phyloP scores from a whole-genome alignment of 2,113 vertebrate genomes.

The Pithys albifrons region DNA sequence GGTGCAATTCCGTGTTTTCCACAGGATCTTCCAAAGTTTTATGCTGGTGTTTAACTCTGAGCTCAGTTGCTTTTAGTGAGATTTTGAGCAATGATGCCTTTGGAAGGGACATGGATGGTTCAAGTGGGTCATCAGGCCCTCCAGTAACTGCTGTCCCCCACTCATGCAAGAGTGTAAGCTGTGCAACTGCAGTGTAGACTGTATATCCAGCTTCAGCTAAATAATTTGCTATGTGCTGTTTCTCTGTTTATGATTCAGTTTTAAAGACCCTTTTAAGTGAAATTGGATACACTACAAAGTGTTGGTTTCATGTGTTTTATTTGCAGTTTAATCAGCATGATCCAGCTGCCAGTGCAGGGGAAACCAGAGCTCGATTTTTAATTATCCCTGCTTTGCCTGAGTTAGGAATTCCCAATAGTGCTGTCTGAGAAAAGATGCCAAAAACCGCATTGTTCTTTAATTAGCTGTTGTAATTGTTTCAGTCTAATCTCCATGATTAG shows the following conservation, averaged over 20 bases:
- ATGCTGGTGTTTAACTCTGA: not conserved
- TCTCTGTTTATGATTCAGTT: constrained; percentile 75
- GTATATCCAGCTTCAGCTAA: constrained; percentile 58
- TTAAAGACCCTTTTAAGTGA: constrained; percentile 78
- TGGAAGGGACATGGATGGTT: not conserved
- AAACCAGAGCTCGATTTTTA: constrained; percentile 76
- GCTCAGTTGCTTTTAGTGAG: not conserved
- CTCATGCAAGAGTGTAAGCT: not conserved
- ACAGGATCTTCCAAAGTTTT: not conserved
- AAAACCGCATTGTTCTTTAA: constrained; percentile 84
- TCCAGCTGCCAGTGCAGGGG: constrained; percentile 74
- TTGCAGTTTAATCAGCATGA: constrained; percentile 81
- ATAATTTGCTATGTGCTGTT: constrained; percentile 68
- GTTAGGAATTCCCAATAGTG: constrained; percentile 80
- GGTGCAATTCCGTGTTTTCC: not conserved
- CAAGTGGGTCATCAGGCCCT: not conserved
- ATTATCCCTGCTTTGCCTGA: constrained; percentile 81
- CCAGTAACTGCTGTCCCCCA: not conserved
- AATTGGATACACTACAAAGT: constrained; percentile 80
- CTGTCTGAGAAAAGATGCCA: constrained; percentile 78
- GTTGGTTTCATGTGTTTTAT: constrained; percentile 79
- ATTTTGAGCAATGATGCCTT: not conserved
- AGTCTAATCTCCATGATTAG: constrained; percentile 85
- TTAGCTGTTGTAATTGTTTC: constrained; percentile 86
- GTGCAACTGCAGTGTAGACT: not conserved